Conservation (phyloP, 1,140 invertebrate species). For the Kradibia gibbosae region DNA sequence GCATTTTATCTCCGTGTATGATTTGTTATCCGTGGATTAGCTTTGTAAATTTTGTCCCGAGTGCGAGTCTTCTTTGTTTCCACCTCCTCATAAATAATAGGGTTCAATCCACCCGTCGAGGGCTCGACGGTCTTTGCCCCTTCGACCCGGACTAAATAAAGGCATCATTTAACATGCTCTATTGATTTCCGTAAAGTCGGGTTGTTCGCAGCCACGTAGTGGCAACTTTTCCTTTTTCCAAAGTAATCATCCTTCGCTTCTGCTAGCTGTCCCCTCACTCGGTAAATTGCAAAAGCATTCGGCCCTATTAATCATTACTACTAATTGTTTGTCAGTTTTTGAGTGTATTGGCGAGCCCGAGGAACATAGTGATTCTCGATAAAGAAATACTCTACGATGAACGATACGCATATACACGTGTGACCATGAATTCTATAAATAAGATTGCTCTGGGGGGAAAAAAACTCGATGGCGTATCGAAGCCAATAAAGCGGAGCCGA, state of each 20-base stretch:
- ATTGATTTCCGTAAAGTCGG: conserved; percentile 23
- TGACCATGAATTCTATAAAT: too few species aligned
- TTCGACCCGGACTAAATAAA: conserved; percentile 25
- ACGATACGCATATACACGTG: too few species aligned
- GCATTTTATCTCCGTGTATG: neutral
- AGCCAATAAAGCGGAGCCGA: too few species aligned
- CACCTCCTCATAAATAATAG: conserved; percentile 25
- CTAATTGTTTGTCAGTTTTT: too few species aligned
- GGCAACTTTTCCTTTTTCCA: conserved; percentile 33
- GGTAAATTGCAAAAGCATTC: too few species aligned
- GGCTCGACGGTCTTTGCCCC: conserved; percentile 33
- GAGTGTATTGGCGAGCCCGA: too few species aligned
- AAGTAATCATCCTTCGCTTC: neutral
- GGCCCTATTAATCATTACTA: too few species aligned
- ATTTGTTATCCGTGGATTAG: conserved; percentile 16
- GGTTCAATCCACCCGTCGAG: neutral
- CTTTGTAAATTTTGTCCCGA: neutral
- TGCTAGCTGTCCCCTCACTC: neutral
- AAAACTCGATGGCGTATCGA: too few species aligned
- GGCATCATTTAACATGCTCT: conserved; percentile 31
- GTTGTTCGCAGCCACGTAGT: neutral
- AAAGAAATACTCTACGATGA: too few species aligned
- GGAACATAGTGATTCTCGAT: too few species aligned
- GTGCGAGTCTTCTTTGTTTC: conserved; percentile 7
- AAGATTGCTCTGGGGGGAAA: too few species aligned